Evolutionary conservation across 2,797 vertebrate species (phyloP).

Genomic region (Masticophis lateralis): DNA sequence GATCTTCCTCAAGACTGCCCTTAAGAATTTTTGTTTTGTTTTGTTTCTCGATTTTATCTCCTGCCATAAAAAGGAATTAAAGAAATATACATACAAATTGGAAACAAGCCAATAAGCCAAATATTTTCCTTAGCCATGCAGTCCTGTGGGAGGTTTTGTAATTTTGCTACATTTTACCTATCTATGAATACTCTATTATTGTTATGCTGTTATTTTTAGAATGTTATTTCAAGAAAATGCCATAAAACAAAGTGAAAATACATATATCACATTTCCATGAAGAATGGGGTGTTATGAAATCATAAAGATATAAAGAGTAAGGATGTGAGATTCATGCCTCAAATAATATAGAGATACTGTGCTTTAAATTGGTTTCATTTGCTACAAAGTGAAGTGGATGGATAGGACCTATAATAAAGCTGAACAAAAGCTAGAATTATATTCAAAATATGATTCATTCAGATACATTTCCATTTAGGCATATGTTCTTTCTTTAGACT

Average conservation of each 20-base stretch:
- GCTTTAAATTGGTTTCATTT: not conserved
- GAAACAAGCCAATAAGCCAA: not conserved
- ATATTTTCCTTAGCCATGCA: not conserved
- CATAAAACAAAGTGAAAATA: not conserved
- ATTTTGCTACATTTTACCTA: not conserved
- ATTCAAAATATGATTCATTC: not conserved
- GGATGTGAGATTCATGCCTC: not conserved
- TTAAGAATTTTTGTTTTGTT: constrained; percentile 48
- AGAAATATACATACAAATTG: not conserved
- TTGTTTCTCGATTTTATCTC: not conserved
- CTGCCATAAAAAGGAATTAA: not conserved
- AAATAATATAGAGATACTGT: not conserved
- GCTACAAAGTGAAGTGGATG: not conserved
- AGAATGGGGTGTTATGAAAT: not conserved
- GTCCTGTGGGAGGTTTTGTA: not conserved
- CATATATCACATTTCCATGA: not conserved
- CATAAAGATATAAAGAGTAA: not conserved
- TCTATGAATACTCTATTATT: not conserved
- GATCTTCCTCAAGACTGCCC: constrained; percentile 29
- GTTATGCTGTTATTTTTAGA: not conserved
- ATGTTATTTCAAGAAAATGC: not conserved
- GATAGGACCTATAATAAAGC: not conserved
- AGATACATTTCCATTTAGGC: not conserved
- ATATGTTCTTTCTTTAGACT: not conserved
- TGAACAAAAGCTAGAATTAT: not conserved